Base-by-base conservation (phyloP, 2,113 vertebrate genomes). In the Chaetodon auriga region DNA sequence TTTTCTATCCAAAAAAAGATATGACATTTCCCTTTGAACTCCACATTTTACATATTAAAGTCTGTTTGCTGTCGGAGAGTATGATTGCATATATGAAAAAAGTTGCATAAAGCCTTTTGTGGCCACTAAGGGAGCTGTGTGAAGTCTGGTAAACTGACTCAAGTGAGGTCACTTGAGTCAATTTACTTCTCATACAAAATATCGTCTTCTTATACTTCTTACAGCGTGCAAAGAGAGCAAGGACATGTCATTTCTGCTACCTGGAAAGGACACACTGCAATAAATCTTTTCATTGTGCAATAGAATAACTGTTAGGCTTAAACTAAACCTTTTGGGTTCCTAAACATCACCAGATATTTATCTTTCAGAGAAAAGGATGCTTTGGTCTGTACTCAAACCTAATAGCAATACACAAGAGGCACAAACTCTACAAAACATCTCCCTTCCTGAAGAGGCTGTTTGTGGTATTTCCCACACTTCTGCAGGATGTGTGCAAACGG, bases 391-490 rank as follows among this genome's bases (percentile, higher is more conserved):
- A 53, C 46, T 74, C 0, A 0, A 78, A 69, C 53, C 2, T 36
- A 57, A 61, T 36, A n/a, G 30, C 36, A 41, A 62, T 14, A 23
- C 41, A 72, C 0, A 12, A 68, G 80, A 72, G 62, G 63, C 70
- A 84, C 60, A 53, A 69, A 73, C 61, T 78, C 43, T 74, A 77
- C 68, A 85, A 82, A 85, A 73, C 62, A 58, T 73, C 69, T 55
- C 54, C 68, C 46, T 74, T 68, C 66, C 65, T 54, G 51, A 57
- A 30, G 53, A 84, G 60, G 66, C 72, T 68, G 66, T 30, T 80
- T 14, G 7, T 80, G 53, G 62, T 63, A 73, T 85, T 92, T 92
- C 90, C 88, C 85, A 89, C 88, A 88, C 80, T 90, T 62, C 54
- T 86, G 70, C 88, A 80, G 82, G 78, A 84, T 85, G 72, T 85